phyloP scores from a whole-genome alignment of 1,140 invertebrate species.

The Bilobella aurantiaca region DNA sequence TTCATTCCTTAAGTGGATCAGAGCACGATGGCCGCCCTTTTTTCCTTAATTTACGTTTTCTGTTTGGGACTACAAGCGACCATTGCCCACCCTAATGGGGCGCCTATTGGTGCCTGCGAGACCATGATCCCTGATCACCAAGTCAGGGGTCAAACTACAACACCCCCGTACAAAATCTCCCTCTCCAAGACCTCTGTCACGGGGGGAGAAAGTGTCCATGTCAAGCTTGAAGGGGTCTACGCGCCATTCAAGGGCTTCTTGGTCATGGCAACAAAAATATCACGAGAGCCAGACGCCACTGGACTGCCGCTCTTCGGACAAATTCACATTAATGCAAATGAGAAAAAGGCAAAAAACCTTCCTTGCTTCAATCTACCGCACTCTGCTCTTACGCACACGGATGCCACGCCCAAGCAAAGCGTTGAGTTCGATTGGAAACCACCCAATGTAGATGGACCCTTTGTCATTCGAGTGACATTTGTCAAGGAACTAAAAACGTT shows the following conservation, averaged over 20 bases:
- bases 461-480: slow-evolving; percentile 2
- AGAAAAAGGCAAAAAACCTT: neutral
- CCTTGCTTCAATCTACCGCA: neutral
- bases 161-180: neutral
- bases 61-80: too few species aligned
- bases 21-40: too few species aligned
- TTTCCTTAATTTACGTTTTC: too few species aligned
- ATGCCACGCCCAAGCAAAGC: neutral
- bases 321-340: neutral
- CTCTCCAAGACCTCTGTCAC: neutral
- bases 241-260: slow-evolving; percentile 2
- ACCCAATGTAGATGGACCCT: slow-evolving; percentile 11
- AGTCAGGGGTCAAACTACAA: neutral
- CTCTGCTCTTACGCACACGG: neutral
- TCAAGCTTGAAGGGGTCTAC: neutral
- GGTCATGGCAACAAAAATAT: neutral
- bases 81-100: too few species aligned
- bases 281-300: neutral
- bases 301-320: neutral
- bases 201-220: neutral
- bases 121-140: neutral
- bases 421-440: slow-evolving; percentile 10
- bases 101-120: neutral
- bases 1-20: too few species aligned
- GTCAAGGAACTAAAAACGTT: neutral